Evolutionary conservation across 2,797 vertebrate genomes (phyloP).

Genomic region (Tinamus major): DNA sequence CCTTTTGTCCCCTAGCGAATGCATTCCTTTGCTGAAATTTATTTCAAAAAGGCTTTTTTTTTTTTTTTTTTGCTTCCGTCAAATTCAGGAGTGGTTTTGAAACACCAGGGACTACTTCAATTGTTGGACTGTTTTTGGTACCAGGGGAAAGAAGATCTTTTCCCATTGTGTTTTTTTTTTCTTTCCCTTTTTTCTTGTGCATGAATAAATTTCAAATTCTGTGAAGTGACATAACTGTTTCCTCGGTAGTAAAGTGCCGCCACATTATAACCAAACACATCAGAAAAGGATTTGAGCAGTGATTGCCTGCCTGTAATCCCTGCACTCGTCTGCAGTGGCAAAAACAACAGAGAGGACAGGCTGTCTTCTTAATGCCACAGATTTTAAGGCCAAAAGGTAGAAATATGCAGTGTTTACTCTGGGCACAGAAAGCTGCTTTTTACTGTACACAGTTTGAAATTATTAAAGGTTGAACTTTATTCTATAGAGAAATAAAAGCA

Average conservation of each 20-base stretch:
- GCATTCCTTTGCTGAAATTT: not conserved
- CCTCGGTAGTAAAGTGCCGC: slow-evolving; percentile 19
- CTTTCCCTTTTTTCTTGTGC: not conserved
- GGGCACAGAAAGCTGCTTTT: not conserved
- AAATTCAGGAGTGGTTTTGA: slow-evolving; percentile 7
- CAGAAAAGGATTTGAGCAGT: slow-evolving; percentile 45
- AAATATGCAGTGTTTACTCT: not conserved
- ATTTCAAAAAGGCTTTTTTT: not conserved
- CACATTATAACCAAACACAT: slow-evolving; percentile 4
- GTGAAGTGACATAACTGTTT: not conserved
- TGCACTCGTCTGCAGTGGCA: not conserved
- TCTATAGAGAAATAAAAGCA: not conserved
- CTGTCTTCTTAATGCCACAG: not conserved
- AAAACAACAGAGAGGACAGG: not conserved
- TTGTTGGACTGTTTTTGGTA: not conserved
- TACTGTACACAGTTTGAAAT: not conserved
- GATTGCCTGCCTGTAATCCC: slow-evolving; percentile 34
- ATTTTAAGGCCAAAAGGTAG: not conserved
- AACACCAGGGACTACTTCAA: slow-evolving; percentile 33
- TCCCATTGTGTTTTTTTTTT: slow-evolving; percentile 13
- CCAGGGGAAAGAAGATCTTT: slow-evolving; percentile 9
- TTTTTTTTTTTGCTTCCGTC: not conserved
- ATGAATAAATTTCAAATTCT: not conserved
- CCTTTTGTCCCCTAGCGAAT: not conserved
- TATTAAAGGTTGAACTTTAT: not conserved